Percentiles rank a stretch among this genome's conserved stretches.
These are phyloP conservation scores for Emesis furor DNA, from an alignment of 2,888 invertebrate genomes.

Conservation along the genomic window DNA sequence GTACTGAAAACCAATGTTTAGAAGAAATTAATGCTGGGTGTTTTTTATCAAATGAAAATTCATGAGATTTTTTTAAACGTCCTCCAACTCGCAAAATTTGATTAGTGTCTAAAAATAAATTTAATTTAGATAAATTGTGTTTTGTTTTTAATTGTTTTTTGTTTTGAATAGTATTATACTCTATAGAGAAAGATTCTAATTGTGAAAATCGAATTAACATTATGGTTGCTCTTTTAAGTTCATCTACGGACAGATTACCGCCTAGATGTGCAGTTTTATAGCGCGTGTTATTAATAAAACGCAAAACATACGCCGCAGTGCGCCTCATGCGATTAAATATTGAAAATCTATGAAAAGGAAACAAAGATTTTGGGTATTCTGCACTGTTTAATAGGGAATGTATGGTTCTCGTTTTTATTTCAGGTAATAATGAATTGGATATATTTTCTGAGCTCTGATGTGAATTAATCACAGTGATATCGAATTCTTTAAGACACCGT, in stretches of 20 bases:
- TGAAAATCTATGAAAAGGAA: constrained; percentile 3
- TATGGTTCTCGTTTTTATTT: too few relatives aligned
- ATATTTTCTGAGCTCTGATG: too few relatives aligned
- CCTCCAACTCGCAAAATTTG: constrained; percentile 10
- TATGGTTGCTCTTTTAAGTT: neutral
- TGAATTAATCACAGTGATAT: too few relatives aligned
- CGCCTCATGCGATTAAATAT: neutral
- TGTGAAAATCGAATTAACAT: too few relatives aligned
- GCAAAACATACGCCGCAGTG: neutral
- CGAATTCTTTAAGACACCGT: too few relatives aligned
- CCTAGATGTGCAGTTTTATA: neutral
- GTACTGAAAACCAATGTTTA: too few relatives aligned
- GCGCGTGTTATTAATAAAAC: constrained; percentile 15
- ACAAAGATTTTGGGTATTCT: neutral
- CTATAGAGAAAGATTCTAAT: too few relatives aligned
- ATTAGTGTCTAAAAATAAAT: constrained; percentile 29
- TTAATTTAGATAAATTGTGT: constrained; percentile 24
- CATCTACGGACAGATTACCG: neutral
- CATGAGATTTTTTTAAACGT: neutral
- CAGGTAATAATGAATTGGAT: too few relatives aligned
- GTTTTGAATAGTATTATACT: neutral
- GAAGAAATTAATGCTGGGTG: too few relatives aligned
- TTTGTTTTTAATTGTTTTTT: neutral
- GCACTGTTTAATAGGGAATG: too few relatives aligned
- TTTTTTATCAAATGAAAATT: neutral